Evolutionary conservation across 1,140 invertebrate species (phyloP), one percentile per base, ranked within the genome.

Genomic region (Spodoptera frugiperda): DNA sequence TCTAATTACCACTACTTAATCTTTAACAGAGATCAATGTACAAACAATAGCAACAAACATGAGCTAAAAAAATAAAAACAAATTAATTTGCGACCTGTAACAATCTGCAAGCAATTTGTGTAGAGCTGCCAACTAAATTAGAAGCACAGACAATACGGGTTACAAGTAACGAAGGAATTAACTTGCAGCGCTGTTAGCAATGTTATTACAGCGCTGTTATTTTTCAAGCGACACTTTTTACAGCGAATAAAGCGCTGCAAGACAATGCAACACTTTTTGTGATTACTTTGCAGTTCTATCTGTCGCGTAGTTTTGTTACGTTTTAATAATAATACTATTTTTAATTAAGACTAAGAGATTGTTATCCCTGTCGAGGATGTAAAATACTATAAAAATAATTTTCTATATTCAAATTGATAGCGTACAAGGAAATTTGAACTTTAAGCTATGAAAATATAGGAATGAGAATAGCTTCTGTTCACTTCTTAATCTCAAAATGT

Each of bases 221-320:
- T 63, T 61, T 63, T 63, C 59, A 44, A 11, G 15, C 33, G 59
- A 63, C 59, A 33, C 59, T 63, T 63, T 63, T 44, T 61, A 61
- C 30, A 61, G 57, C 57, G 30, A 39, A 39, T 44, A 63, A 63
- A 63, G 59, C 59, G 59, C 59, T 63, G 33, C 17, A 44, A 39
- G 15, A 44, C 33, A 63, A 33, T 17, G 44, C 3, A 44, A 15
- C 10, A 15, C 15, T 19, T 63, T 61, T 17, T 44, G 15, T 44
- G n/a, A 63, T 63, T 17, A 19, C 59, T 63, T 63, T 33, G 14
- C 9, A 55, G 17, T 15, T n/a, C 39, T 44, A n/a, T 63, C n/a
- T 9, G n/a, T 33, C 14, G 51, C 6, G 21, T 33, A 11, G 33
- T 44, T 39, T 17, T 61, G 33, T 61, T 11, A 17, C 15, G 3